phyloP scores from a whole-genome alignment of 1,140 invertebrate genomes.

The Cotesia glomerata region DNA sequence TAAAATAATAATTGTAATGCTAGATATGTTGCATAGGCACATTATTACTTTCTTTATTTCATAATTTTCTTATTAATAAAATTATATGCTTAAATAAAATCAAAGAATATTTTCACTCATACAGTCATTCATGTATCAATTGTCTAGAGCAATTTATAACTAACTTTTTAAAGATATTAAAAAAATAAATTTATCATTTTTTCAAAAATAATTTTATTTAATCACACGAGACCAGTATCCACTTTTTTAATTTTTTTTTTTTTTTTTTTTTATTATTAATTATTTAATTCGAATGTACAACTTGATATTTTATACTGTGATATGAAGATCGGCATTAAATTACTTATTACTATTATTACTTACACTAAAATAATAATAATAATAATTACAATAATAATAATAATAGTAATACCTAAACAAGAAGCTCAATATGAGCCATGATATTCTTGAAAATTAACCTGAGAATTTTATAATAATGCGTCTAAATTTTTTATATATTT shows the following conservation, averaged over 20 bases:
- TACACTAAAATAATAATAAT: slow-evolving; percentile 49
- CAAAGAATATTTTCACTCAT: neutral
- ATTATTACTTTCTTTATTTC: slow-evolving; percentile 43
- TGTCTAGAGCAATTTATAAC: too few relatives aligned
- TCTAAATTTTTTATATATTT: neutral
- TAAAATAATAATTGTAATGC: slow-evolving; percentile 43
- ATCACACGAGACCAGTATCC: too few relatives aligned
- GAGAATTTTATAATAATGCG: neutral
- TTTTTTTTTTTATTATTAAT: too few relatives aligned
- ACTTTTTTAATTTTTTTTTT: too few relatives aligned
- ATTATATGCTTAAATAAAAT: neutral
- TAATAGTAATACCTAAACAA: slow-evolving; percentile 2
- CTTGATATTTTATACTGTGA: too few relatives aligned
- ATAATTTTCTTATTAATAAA: neutral
- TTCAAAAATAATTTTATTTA: too few relatives aligned
- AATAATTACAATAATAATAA: slow-evolving; percentile 38
- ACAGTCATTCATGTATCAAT: too few relatives aligned
- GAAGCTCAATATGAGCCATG: slow-evolving; percentile 58
- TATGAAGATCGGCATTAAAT: neutral
- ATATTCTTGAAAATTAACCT: slow-evolving; percentile 31
- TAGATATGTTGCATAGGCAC: slow-evolving; percentile 49
- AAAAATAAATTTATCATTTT: too few relatives aligned
- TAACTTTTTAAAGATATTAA: too few relatives aligned
- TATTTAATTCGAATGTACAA: too few relatives aligned
- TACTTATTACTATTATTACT: neutral